Evolutionary conservation across 1,140 invertebrate species (phyloP).

Genomic region (Pomacea maculata): DNA sequence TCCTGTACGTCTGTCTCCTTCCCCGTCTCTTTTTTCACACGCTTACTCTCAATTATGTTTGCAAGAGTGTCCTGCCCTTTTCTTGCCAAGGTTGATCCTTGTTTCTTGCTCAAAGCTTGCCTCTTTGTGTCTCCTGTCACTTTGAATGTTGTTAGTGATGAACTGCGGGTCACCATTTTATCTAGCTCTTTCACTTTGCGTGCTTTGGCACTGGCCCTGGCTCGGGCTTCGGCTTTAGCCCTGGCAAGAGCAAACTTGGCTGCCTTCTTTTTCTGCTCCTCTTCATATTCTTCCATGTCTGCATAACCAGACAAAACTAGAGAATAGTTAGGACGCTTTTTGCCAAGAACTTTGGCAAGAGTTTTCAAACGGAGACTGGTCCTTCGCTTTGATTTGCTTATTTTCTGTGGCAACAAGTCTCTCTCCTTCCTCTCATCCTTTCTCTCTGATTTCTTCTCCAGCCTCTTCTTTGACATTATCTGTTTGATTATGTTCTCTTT

Average conservation of each 20-base stretch:
- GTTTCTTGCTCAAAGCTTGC: neutral
- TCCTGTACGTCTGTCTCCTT: neutral
- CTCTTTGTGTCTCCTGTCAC: neutral
- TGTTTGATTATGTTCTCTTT: no score
- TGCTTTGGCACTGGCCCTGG: neutral
- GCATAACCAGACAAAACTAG: slow-evolving; percentile 17
- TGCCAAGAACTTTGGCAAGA: slow-evolving; percentile 16
- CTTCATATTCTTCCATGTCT: slow-evolving; percentile 19
- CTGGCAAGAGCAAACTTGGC: slow-evolving; percentile 25
- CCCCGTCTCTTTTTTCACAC: slow-evolving; percentile 8
- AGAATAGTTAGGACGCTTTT: slow-evolving; percentile 23
- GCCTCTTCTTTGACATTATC: no score
- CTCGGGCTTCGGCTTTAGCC: slow-evolving; percentile 16
- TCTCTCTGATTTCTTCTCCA: no score
- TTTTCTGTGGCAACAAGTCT: neutral
- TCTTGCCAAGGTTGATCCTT: neutral
- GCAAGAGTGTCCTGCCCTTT: slow-evolving; percentile 25
- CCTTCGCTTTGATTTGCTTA: slow-evolving; percentile 14
- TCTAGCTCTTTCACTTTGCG: neutral
- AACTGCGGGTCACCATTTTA: slow-evolving; percentile 14
- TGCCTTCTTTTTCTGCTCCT: slow-evolving; percentile 32
- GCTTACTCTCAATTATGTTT: slow-evolving; percentile 26
- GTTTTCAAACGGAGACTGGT: slow-evolving; percentile 19
- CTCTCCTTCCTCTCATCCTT: no score
- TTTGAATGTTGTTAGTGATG: neutral